phyloP scores from a whole-genome alignment of 2,113 vertebrate species.

The Etheostoma cragini region DNA sequence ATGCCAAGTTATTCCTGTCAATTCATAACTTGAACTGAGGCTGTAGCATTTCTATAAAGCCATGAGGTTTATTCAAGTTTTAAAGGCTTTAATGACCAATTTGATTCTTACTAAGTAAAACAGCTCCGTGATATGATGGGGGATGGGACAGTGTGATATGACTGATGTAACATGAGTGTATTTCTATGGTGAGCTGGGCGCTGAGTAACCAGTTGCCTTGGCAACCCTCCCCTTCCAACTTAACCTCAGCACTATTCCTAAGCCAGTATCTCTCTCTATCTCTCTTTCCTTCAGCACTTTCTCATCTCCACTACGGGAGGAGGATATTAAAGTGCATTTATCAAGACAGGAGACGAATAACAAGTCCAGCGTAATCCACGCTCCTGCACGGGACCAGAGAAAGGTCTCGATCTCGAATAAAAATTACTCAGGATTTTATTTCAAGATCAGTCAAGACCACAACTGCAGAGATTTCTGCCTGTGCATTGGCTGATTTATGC shows the following conservation, averaged over 20 bases:
- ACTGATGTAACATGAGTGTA: conserved; percentile 71
- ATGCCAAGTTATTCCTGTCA: not conserved
- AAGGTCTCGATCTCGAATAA: not conserved
- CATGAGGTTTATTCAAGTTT: not conserved
- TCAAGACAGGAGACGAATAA: conserved; percentile 58
- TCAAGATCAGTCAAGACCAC: no score
- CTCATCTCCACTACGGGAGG: conserved; percentile 53
- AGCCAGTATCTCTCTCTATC: not conserved
- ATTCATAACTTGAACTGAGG: not conserved
- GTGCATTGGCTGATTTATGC: no score
- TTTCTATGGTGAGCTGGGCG: conserved; percentile 70
- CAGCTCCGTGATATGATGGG: conserved; percentile 39
- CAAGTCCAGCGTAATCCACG: conserved; percentile 10
- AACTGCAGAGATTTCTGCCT: no score
- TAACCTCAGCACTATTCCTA: conserved; percentile 27
- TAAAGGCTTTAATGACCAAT: conserved; percentile 19
- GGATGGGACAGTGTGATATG: conserved; percentile 64
- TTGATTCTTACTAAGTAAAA: conserved; percentile 19
- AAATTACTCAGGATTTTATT: no score
- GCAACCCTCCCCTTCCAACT: conserved; percentile 61
- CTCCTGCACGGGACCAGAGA: conserved; percentile 34
- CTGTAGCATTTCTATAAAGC: not conserved
- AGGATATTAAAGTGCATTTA: conserved; percentile 59
- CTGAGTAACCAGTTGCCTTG: conserved; percentile 81
- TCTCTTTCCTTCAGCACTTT: conserved; percentile 34